phyloP scores from a whole-genome alignment of 2,113 vertebrate species.

The Pachyramphus minor region DNA sequence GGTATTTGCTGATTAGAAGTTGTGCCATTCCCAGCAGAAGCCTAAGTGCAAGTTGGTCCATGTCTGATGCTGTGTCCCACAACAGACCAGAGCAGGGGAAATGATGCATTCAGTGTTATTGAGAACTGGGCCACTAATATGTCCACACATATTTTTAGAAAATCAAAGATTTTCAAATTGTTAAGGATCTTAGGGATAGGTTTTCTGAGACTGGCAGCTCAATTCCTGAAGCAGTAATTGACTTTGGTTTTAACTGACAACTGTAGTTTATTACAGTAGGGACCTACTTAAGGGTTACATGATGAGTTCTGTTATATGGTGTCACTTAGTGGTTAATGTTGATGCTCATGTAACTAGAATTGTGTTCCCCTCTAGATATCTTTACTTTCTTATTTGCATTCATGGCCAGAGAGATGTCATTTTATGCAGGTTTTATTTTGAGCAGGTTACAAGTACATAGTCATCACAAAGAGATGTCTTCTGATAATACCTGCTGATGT shows the following conservation, averaged over 20 bases:
- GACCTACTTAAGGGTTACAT: background rate
- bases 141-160: background rate
- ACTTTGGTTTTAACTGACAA: background rate
- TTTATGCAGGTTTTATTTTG: background rate
- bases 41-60: background rate
- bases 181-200: background rate
- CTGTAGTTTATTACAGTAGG: background rate
- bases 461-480: conserved; percentile 11
- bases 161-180: background rate
- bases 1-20: background rate
- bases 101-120: fast-evolving
- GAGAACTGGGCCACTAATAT: background rate
- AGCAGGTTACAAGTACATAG: background rate
- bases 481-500: background rate
- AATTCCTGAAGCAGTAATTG: background rate
- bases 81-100: background rate
- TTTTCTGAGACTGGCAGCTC: background rate
- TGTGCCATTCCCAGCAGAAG: background rate
- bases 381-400: background rate
- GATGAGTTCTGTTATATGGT: background rate
- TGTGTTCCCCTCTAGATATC: background rate
- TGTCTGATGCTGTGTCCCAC: background rate
- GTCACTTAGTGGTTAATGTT: background rate
- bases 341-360: background rate
- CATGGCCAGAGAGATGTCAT: background rate